These are phyloP conservation scores for Odontothrips loti DNA, from an alignment of 2,888 invertebrate genomes.

Conservation along the genomic window DNA sequence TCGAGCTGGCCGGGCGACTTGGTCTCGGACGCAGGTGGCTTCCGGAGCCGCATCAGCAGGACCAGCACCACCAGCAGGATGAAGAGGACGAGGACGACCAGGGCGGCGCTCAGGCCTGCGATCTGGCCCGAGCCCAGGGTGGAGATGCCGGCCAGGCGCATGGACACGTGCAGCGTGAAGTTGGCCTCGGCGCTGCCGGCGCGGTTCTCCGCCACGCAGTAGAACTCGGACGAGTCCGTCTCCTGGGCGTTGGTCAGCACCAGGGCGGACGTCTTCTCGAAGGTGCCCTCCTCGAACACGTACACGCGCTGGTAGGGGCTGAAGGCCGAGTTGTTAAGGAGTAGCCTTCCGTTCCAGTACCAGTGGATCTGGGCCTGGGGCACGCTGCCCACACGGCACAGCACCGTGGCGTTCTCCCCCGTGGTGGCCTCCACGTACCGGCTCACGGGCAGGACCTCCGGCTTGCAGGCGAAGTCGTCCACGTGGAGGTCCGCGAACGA, in stretches of 20 bases:
- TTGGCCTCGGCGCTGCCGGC: constrained; percentile 85
- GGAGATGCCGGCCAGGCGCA: constrained; percentile 73
- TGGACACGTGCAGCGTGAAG: constrained; percentile 78
- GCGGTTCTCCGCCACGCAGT: constrained; percentile 84
- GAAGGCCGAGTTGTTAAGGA: constrained; percentile 73
- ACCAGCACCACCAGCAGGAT: constrained; percentile 69
- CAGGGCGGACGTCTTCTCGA: constrained; percentile 70
- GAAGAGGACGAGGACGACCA: constrained; percentile 71
- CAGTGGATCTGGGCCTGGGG: constrained; percentile 78
- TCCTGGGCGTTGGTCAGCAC: constrained; percentile 78
- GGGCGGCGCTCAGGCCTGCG: constrained; percentile 76
- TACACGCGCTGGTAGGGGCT: constrained; percentile 71
- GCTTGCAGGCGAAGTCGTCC: constrained; percentile 74
- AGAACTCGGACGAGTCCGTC: constrained; percentile 76
- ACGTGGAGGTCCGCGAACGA: constrained; percentile 64
- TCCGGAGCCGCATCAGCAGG: constrained; percentile 66
- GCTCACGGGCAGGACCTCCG: constrained; percentile 68
- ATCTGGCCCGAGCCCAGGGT: constrained; percentile 80
- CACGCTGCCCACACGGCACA: constrained; percentile 74
- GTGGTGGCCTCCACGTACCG: constrained; percentile 72
- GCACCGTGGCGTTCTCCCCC: constrained; percentile 80
- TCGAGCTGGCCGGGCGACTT: constrained; percentile 67
- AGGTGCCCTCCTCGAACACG: constrained; percentile 70
- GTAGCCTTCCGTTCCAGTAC: constrained; percentile 78
- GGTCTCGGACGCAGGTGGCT: constrained; percentile 53